Evolutionary conservation across 2,888 invertebrate genomes (phyloP).

Genomic region (Hydroisotoma schaefferi): DNA sequence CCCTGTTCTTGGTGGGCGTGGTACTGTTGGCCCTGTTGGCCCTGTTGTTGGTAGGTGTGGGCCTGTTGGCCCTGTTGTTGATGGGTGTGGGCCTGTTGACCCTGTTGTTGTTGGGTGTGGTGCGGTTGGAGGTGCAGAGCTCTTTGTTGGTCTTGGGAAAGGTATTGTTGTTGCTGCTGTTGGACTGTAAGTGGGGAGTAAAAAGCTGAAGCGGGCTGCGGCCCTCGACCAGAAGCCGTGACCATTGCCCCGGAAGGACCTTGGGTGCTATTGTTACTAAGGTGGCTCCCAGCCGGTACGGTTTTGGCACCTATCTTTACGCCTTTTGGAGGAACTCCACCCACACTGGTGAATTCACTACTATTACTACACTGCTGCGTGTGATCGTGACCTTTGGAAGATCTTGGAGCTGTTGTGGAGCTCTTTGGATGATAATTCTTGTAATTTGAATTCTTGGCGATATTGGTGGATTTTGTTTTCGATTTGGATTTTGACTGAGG

Average conservation of each 20-base stretch:
- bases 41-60: too few species aligned
- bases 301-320: neutral
- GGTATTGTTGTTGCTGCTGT: conserved; percentile 7
- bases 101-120: conserved; percentile 20
- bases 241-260: conserved; percentile 16
- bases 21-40: conserved; percentile 24
- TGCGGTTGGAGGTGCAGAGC: conserved; percentile 26
- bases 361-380: too few species aligned
- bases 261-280: neutral
- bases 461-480: too few species aligned
- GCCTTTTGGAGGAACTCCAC: conserved; percentile 19
- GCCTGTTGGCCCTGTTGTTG: conserved; percentile 15
- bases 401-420: conserved; percentile 18
- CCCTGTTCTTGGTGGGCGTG: conserved; percentile 20
- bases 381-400: neutral
- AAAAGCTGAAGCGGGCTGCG: conserved; percentile 29
- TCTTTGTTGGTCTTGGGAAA: conserved; percentile 10
- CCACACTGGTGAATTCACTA: conserved; percentile 22
- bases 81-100: conserved; percentile 15
- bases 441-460: too few species aligned
- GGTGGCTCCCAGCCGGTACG: neutral
- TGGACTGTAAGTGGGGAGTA: conserved; percentile 31
- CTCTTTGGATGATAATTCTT: too few species aligned
- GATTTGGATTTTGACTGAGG: conserved; percentile 12
- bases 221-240: conserved; percentile 36